phyloP scores from a whole-genome alignment of 2,888 invertebrate species.

The Hirtodrosophila duncani region DNA sequence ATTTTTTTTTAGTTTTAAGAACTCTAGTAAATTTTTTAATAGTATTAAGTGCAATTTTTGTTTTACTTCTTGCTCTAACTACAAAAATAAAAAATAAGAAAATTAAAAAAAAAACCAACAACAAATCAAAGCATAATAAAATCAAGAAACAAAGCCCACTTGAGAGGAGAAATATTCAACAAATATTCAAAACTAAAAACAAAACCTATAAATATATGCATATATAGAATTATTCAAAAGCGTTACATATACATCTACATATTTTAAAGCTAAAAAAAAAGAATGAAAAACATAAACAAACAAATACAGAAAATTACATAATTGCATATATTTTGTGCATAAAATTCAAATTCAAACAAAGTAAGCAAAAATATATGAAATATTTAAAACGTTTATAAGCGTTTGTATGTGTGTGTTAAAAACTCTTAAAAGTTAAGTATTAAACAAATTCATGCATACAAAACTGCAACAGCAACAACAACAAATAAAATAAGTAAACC shows the following conservation, averaged over 20 bases:
- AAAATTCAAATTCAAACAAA: slow-evolving; percentile 40
- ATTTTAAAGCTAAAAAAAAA: slow-evolving; percentile 30
- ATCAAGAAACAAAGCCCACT: no score
- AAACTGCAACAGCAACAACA: slow-evolving; percentile 29
- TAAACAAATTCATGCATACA: slow-evolving; percentile 54
- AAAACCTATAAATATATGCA: slow-evolving; percentile 35
- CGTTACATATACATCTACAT: slow-evolving; percentile 40
- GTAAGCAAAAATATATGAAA: slow-evolving; percentile 21
- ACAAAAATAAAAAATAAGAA: slow-evolving; percentile 42
- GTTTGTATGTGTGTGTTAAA: slow-evolving; percentile 59
- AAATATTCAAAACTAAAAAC: slow-evolving; percentile 25
- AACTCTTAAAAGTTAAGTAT: slow-evolving; percentile 63
- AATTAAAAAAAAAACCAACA: slow-evolving; percentile 29
- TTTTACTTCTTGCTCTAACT: slow-evolving; percentile 65
- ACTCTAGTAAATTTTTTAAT: slow-evolving; percentile 76
- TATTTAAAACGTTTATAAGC: slow-evolving; percentile 26
- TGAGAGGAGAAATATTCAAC: no score
- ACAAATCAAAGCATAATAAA: no score
- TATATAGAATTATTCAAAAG: slow-evolving; percentile 49
- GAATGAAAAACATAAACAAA: slow-evolving; percentile 23
- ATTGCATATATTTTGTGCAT: slow-evolving; percentile 41
- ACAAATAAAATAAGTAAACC: not conserved
- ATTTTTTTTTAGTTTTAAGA: slow-evolving; percentile 74
- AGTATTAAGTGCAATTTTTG: slow-evolving; percentile 69
- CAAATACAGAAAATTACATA: slow-evolving; percentile 58